Evolutionary conservation across 2,888 invertebrate genomes (phyloP).

Genomic region (Epinotia nisella): DNA sequence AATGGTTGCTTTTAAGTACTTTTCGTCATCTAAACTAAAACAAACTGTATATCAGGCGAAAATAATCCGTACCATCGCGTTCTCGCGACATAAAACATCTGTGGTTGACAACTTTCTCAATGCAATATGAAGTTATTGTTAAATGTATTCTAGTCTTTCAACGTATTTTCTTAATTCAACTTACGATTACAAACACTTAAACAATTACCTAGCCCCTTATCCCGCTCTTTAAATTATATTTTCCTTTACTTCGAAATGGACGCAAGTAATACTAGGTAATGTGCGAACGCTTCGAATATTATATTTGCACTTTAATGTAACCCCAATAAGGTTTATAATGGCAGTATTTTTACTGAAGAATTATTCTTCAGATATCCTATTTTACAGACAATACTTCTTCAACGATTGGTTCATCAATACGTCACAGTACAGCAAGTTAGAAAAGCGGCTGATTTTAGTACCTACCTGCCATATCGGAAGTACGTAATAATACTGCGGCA

Average conservation of each 20-base stretch:
- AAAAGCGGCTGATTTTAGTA: not conserved
- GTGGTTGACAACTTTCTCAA: too few relatives aligned
- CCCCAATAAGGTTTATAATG: conserved; percentile 25
- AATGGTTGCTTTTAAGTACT: too few relatives aligned
- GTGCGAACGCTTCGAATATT: not conserved
- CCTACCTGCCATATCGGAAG: not conserved
- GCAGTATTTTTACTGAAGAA: conserved; percentile 3
- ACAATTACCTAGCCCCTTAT: not conserved
- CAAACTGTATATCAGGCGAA: too few relatives aligned
- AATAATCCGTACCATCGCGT: too few relatives aligned
- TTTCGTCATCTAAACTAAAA: too few relatives aligned
- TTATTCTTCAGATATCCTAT: not conserved
- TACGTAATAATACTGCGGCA: not conserved
- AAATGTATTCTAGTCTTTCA: too few relatives aligned
- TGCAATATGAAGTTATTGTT: too few relatives aligned
- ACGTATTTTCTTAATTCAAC: too few relatives aligned
- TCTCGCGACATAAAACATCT: too few relatives aligned
- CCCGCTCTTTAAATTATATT: not conserved
- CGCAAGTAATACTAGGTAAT: conserved; percentile 2
- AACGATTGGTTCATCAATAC: not conserved
- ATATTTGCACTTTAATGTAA: conserved; percentile 4
- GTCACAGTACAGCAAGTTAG: not conserved
- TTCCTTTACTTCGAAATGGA: not conserved
- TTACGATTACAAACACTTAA: too few relatives aligned
- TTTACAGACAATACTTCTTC: not conserved